A percentile compares a stretch with the other conserved stretches of the same genome.
These are phyloP conservation scores for Emmelina monodactyla DNA, from an alignment of 2,888 invertebrate genomes.

Conservation along the genomic window DNA sequence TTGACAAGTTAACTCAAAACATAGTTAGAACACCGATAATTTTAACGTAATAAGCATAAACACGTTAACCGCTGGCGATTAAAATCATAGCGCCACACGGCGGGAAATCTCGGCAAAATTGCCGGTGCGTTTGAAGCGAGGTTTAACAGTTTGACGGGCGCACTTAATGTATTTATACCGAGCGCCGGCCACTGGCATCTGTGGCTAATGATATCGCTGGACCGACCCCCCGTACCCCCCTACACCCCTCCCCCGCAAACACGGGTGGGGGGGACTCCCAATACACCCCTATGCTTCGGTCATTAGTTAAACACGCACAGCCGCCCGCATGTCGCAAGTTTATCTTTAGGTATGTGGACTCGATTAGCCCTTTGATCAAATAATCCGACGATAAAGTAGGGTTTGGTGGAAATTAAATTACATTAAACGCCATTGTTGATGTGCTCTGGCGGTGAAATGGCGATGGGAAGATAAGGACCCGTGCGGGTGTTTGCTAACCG, in stretches of 20 bases:
- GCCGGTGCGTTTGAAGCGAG: not conserved
- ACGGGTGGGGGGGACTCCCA: slow-evolving; percentile 5
- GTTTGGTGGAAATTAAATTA: slow-evolving; percentile 61
- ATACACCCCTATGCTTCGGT: slow-evolving; percentile 52
- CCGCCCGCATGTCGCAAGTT: slow-evolving; percentile 65
- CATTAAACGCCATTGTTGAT: slow-evolving; percentile 51
- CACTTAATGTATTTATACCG: slow-evolving; percentile 64
- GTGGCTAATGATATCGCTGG: slow-evolving; percentile 64
- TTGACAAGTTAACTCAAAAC: too few relatives aligned
- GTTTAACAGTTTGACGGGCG: slow-evolving; percentile 55
- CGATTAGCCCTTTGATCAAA: slow-evolving; percentile 67
- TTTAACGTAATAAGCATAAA: too few relatives aligned
- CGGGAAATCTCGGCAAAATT: not conserved
- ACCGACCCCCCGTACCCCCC: slow-evolving; percentile 23
- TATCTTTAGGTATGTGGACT: slow-evolving; percentile 64
- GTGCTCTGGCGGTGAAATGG: slow-evolving; percentile 28
- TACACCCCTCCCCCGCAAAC: too few relatives aligned
- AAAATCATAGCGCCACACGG: not conserved
- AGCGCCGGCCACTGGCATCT: slow-evolving; percentile 56
- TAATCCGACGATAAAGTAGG: slow-evolving; percentile 60
- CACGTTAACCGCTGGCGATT: too few relatives aligned
- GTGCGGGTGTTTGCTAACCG: not conserved
- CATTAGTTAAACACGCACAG: slow-evolving; percentile 67
- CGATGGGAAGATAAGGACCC: slow-evolving; percentile 11
- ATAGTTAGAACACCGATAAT: too few relatives aligned